Evolutionary conservation across 2,113 vertebrate species (phyloP), one percentile per base, ranked within the genome.

Genomic region (Strigops habroptila): DNA sequence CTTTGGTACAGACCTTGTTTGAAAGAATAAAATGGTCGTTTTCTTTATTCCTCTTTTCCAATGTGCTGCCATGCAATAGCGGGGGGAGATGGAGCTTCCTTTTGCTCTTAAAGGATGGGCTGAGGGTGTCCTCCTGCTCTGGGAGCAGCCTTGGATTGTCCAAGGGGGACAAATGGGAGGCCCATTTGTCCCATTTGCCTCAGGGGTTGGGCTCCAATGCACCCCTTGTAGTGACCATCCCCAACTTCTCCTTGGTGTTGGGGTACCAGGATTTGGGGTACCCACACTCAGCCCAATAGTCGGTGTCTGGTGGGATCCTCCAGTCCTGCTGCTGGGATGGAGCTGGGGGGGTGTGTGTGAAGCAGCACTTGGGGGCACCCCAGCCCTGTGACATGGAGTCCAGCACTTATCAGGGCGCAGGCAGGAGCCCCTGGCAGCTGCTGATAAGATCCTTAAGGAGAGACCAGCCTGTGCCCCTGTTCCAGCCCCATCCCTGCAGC

Each of bases 221-320:
- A 3, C 35, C 30, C 15, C 37, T 44, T 10, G 14, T 30, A 48
- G 19, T 1, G 6, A 2, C 39, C 16, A 3, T n/a, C 82, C 18
- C 52, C 44, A 68, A 0, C 28, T 6, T 27, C n/a, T 73, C 46
- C 68, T 19, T 57, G 17, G 22, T 53, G 19, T 4, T 6, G 3
- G 19, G 17, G 51, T 53, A 19, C 10, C 48, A 37, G 70, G 28
- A 22, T 28, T 37, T 22, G 37, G 33, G 76, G 22, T 6, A 2
- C 1, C 0, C 3, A 17, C 8, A 1, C n/a, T 35, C 6, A 1
- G 10, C 16, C 24, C 16, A 0, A 0, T 1, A n/a, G 39, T 3
- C 35, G 35, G 55, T 28, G 24, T 33, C 60, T 49, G 2, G 0
- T 3, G 57, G 70, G 65, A 5, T 71, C 63, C 67, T 46, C 48